Evolutionary conservation across 92 coral and sea anemone genomes (phyloP).

Genomic region (Porites divaricata): DNA sequence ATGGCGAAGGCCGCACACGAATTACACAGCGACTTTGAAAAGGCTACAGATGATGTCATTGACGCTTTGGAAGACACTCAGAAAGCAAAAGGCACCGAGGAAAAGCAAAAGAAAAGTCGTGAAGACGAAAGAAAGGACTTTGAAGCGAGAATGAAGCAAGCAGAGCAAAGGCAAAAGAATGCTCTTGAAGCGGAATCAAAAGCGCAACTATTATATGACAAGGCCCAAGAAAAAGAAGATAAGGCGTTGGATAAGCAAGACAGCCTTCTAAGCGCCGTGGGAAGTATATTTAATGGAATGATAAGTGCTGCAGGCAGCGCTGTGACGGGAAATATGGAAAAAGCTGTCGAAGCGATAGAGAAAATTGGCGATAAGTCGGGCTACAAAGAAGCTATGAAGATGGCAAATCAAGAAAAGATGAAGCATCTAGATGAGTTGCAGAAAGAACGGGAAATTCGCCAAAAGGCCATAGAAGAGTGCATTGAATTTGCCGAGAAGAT

Average conservation of each 20-base stretch:
- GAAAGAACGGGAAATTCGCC: conserved; percentile 54
- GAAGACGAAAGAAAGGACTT: conserved; percentile 28
- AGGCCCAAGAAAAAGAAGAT: conserved; percentile 61
- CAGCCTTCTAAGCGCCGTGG: not conserved
- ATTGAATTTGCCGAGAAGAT: conserved; percentile 66
- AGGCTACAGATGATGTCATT: conserved; percentile 57
- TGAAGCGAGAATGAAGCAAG: conserved; percentile 40
- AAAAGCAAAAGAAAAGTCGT: conserved; percentile 18
- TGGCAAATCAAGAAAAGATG: conserved; percentile 58
- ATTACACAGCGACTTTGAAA: conserved; percentile 61
- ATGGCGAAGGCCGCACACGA: conserved; percentile 75
- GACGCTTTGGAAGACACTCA: conserved; percentile 66
- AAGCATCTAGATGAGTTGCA: conserved; percentile 58
- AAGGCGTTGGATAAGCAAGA: conserved; percentile 46
- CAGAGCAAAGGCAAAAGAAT: conserved; percentile 41
- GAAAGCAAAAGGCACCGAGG: conserved; percentile 51
- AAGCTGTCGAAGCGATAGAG: conserved; percentile 6
- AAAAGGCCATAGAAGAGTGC: conserved; percentile 60
- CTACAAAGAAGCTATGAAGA: conserved; percentile 47
- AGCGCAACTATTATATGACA: conserved; percentile 40
- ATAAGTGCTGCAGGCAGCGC: conserved; percentile 4
- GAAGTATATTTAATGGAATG: not conserved
- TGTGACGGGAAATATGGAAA: not conserved
- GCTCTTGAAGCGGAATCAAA: conserved; percentile 54
- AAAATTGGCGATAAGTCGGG: conserved; percentile 40